Conservation (phyloP, 2,113 vertebrate species). For the Ophthalmolycus amberensis region DNA sequence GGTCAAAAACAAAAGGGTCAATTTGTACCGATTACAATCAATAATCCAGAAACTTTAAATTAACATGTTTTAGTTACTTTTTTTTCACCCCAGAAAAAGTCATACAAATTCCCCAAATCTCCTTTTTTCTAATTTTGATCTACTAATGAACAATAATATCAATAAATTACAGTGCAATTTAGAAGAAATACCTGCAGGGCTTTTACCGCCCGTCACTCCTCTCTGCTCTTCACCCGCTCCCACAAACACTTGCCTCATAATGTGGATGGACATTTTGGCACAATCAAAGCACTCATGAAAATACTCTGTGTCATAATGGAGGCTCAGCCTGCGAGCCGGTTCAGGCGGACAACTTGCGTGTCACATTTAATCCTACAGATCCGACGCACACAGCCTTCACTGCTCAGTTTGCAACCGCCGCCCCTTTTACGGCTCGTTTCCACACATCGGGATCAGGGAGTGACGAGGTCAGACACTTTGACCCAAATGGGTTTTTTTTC, state of each 20-base stretch:
- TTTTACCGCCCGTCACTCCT: slow-evolving; percentile 26
- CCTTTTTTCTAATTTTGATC: slow-evolving; percentile 38
- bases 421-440: neutral
- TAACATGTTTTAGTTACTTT: slow-evolving; percentile 31
- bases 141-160: slow-evolving; percentile 63
- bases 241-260: slow-evolving; percentile 46
- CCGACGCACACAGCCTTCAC: neutral
- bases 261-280: slow-evolving; percentile 74
- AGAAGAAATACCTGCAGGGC: slow-evolving; percentile 63
- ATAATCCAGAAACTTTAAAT: slow-evolving; percentile 53
- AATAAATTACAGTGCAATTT: slow-evolving; percentile 83
- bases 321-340: neutral
- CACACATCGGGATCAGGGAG: neutral
- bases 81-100: slow-evolving; percentile 50
- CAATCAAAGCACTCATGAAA: slow-evolving; percentile 50
- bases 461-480: neutral
- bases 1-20: slow-evolving; percentile 28
- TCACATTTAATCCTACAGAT: neutral
- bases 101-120: slow-evolving; percentile 54
- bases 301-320: slow-evolving; percentile 28
- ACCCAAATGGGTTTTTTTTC: neutral
- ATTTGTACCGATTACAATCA: slow-evolving; percentile 35
- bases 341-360: slow-evolving; percentile 11
- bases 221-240: slow-evolving; percentile 27
- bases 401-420: neutral